Evolutionary conservation across 2,888 invertebrate genomes (phyloP), one percentile per base, ranked within the genome.

Genomic region (Parapristionchus giblindavisi): DNA sequence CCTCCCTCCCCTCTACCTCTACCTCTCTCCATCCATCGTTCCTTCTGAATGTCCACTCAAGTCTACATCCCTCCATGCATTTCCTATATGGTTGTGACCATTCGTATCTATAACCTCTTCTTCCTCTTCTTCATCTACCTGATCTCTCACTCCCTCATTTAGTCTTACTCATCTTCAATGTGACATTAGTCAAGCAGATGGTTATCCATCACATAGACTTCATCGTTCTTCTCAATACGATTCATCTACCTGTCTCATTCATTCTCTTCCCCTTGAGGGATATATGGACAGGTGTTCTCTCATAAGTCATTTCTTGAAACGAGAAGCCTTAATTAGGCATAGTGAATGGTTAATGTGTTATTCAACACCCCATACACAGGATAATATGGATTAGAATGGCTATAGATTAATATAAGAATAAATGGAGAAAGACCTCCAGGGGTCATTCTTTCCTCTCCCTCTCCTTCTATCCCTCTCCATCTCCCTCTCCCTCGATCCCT

Each of bases 311-410:
- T 65, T 3, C 63, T 40, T 65, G 63, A 65, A 65, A 65, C 63
- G 63, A 65, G 63, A 65, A 65, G 63, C 63, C 63, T 48, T 48
- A 65, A 65, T 65, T 65, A 65, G 40, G 63, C 63, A 65, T 65
- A 65, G 63, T 65, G 43, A 43, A 65, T 40, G 63, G 63, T 63
- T 63, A 63, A 43, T 63, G 63, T 63, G 63, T 63, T 63, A 63
- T 63, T 63, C 63, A 63, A 63, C 63, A 63, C 63, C 63, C 63
- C 43, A 38, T 38, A 32, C 14, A 43, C 63, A 27, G 63, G 63
- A 63, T 63, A 63, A 63, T 63, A 63, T 27, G 63, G 24, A 34
- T 38, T 11, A 38, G 40, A 63, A 63, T 63, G 40, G 40, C 36
- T 43, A 29, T 63, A 27, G 40, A 63, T 63, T 63, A 34, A 63